These are phyloP conservation scores for Erannis defoliaria DNA, from an alignment of 2,888 invertebrate species.

Conservation along the genomic window DNA sequence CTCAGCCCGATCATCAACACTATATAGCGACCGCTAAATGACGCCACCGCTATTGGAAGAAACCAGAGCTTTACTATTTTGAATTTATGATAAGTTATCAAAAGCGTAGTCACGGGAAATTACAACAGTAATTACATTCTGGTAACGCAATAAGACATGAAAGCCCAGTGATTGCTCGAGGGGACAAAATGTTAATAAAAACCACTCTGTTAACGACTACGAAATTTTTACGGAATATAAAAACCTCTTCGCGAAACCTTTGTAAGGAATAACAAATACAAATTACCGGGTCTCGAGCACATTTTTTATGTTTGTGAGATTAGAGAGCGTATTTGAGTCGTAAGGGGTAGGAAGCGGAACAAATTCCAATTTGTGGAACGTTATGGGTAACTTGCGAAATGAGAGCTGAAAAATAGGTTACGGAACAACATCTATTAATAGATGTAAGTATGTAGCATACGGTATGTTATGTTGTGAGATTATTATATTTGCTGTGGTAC, in stretches of 20 bases:
- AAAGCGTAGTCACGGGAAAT: constrained; percentile 53
- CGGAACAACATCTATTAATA: neutral
- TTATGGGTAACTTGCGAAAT: constrained; percentile 25
- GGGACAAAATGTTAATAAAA: constrained; percentile 48
- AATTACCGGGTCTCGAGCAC: constrained; percentile 40
- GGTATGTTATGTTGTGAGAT: neutral
- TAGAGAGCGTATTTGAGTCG: constrained; percentile 32
- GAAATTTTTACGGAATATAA: constrained; percentile 35
- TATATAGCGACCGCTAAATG: too few species aligned
- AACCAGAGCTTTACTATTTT: too few species aligned
- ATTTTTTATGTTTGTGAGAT: constrained; percentile 35
- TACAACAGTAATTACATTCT: constrained; percentile 59
- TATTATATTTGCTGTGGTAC: too few species aligned
- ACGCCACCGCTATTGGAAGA: too few species aligned
- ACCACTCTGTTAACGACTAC: constrained; percentile 45
- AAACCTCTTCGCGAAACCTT: constrained; percentile 38
- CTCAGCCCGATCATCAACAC: too few species aligned
- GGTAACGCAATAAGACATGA: constrained; percentile 54
- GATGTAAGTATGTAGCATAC: neutral
- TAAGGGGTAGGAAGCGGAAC: constrained; percentile 21
- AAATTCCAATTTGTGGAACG: constrained; percentile 34
- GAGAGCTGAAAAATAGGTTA: neutral
- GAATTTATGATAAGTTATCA: constrained; percentile 52
- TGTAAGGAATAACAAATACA: constrained; percentile 43
- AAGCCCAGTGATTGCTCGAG: constrained; percentile 53